Evolutionary conservation across 2,113 vertebrate species (phyloP).

Genomic region (Burhinus oedicnemus): DNA sequence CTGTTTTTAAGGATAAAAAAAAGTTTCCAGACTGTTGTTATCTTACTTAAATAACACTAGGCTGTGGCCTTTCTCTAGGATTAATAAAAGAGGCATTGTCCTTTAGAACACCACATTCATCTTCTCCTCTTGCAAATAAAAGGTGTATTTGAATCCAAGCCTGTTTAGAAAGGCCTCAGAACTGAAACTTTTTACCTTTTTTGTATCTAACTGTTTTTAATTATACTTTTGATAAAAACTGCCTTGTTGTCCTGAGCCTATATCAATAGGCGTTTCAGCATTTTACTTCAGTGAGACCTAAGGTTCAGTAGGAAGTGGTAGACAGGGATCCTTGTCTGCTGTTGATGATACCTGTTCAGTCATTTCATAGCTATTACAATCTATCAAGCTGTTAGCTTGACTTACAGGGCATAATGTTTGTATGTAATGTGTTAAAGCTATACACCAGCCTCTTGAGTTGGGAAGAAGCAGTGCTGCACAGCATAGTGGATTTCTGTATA

Average conservation of each 20-base stretch:
- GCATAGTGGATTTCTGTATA: not conserved
- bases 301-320: not conserved
- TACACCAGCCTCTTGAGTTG: not conserved
- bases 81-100: not conserved
- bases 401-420: not conserved
- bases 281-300: not conserved
- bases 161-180: not conserved
- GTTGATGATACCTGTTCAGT: not conserved
- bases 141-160: not conserved
- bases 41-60: not conserved
- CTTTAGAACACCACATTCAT: not conserved
- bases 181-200: not conserved
- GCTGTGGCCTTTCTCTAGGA: not conserved
- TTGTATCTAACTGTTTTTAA: not conserved
- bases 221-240: not conserved
- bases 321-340: not conserved
- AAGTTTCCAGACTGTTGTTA: not conserved
- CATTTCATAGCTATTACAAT: not conserved
- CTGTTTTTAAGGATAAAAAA: not conserved
- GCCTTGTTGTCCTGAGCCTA: not conserved
- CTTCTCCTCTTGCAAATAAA: not conserved
- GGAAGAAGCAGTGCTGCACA: not conserved
- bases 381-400: not conserved
- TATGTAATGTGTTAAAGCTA: not conserved
- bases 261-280: not conserved